phyloP scores from a whole-genome alignment of 2,113 vertebrate genomes.

The Aptenodytes patagonicus region DNA sequence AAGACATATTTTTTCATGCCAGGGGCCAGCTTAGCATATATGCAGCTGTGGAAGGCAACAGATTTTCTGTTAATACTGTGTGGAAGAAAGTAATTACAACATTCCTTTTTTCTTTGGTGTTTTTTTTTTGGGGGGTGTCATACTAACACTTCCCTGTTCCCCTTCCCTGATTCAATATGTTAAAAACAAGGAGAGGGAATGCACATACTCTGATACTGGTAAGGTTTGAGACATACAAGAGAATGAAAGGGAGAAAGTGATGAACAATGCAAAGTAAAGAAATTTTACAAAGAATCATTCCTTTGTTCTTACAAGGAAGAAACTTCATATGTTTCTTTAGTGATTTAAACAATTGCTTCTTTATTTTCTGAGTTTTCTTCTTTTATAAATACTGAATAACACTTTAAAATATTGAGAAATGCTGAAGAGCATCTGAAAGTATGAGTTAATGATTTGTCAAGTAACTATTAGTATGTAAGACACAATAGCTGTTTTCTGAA shows the following conservation, averaged over 20 bases:
- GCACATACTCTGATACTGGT: neutral
- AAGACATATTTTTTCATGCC: neutral
- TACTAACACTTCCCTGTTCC: neutral
- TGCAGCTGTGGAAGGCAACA: neutral
- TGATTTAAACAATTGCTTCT: neutral
- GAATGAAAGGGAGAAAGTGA: neutral
- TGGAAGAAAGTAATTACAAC: neutral
- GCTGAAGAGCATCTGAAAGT: neutral
- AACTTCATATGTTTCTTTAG: neutral
- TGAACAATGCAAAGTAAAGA: neutral
- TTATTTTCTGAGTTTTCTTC: neutral
- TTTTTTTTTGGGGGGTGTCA: fast-evolving
- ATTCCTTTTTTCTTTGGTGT: neutral
- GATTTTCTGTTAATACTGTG: neutral
- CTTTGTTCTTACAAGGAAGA: neutral
- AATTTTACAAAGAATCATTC: neutral
- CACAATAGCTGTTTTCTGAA: neutral
- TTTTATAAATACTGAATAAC: neutral
- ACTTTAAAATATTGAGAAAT: neutral
- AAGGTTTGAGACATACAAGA: neutral
- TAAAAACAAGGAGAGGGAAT: neutral
- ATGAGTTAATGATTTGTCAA: neutral
- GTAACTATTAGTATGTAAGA: neutral
- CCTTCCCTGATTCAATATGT: neutral
- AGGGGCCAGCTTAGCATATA: neutral